A percentile compares a stretch with the other conserved stretches of the same genome.
These are phyloP conservation scores for Strigamia transsilvanica DNA, from an alignment of 2,888 invertebrate species.

Conservation along the genomic window DNA sequence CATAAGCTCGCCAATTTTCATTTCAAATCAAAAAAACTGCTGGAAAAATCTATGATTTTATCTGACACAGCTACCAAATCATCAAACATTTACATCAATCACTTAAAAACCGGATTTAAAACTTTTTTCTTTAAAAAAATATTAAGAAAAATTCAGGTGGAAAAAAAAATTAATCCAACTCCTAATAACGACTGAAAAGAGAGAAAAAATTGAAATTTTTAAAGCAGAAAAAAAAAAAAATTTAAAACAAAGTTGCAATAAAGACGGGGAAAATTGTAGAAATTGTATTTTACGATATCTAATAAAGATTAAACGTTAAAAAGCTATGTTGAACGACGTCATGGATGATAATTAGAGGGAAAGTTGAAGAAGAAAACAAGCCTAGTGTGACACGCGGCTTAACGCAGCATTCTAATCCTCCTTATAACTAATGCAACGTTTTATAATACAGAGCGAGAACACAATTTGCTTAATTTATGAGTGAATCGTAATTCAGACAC, in stretches of 20 bases:
- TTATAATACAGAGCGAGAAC: conserved; percentile 43
- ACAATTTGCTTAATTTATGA: conserved; percentile 54
- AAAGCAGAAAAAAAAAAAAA: neutral
- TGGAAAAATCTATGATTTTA: conserved; percentile 26
- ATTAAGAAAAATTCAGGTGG: conserved; percentile 26
- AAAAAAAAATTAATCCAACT: conserved; percentile 28
- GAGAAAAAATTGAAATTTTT: conserved; percentile 15
- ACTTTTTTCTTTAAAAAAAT: neutral
- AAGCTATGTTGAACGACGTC: conserved; percentile 23
- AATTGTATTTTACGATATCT: conserved; percentile 26
- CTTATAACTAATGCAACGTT: conserved; percentile 30
- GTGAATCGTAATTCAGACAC: conserved; percentile 53
- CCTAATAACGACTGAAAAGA: neutral
- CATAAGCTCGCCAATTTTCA: conserved; percentile 30
- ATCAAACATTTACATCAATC: conserved; percentile 30
- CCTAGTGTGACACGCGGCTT: conserved; percentile 18
- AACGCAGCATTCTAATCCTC: conserved; percentile 25
- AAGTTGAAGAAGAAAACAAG: neutral
- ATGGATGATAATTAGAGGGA: conserved; percentile 14
- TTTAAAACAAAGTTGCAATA: conserved; percentile 16
- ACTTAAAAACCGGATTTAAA: conserved; percentile 24
- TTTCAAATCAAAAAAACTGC: conserved; percentile 30
- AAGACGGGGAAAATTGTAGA: conserved; percentile 3
- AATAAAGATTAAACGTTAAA: conserved; percentile 30
- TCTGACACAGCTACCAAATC: conserved; percentile 30